A percentile compares a stretch with the other conserved stretches of the same genome.
Evolutionary conservation across 2,113 vertebrate genomes (phyloP).

Genomic region (Siphamia tubifer): DNA sequence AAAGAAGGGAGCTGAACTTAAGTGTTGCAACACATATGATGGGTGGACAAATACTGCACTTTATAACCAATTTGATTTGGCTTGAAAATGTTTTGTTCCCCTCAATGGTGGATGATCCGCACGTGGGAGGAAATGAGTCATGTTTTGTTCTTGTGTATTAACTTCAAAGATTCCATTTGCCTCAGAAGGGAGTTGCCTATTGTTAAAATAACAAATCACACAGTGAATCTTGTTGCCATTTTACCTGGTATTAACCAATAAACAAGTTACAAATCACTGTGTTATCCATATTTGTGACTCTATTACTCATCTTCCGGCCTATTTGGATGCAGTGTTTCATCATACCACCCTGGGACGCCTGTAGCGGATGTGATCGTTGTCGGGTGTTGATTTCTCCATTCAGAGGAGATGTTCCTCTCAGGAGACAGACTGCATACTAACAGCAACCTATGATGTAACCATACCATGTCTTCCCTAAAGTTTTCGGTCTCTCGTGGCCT

Average conservation of each 20-base stretch:
- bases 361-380: constrained; percentile 47
- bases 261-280: background rate
- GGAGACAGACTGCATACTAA: constrained; percentile 44
- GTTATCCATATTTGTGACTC: background rate
- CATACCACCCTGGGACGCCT: constrained; percentile 48
- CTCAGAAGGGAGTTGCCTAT: background rate
- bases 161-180: constrained; percentile 31
- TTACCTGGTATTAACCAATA: background rate
- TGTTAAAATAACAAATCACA: constrained; percentile 5
- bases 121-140: constrained; percentile 68
- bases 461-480: constrained; percentile 1
- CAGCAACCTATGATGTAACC: constrained; percentile 52
- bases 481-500: constrained; percentile 35
- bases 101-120: constrained; percentile 59
- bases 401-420: constrained; percentile 40
- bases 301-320: constrained; percentile 11
- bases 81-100: constrained; percentile 63
- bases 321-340: constrained; percentile 63
- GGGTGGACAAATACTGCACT: constrained; percentile 62
- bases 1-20: constrained; percentile 49
- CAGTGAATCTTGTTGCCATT: background rate
- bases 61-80: constrained; percentile 64
- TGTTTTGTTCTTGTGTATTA: constrained; percentile 61
- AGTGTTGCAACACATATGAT: constrained; percentile 68
- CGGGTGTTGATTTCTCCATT: constrained; percentile 38